Percentiles rank a stretch among this genome's conserved stretches.
These are phyloP conservation scores for Toxotes chatareus DNA, from an alignment of 2,113 vertebrate species.

Conservation along the genomic window DNA sequence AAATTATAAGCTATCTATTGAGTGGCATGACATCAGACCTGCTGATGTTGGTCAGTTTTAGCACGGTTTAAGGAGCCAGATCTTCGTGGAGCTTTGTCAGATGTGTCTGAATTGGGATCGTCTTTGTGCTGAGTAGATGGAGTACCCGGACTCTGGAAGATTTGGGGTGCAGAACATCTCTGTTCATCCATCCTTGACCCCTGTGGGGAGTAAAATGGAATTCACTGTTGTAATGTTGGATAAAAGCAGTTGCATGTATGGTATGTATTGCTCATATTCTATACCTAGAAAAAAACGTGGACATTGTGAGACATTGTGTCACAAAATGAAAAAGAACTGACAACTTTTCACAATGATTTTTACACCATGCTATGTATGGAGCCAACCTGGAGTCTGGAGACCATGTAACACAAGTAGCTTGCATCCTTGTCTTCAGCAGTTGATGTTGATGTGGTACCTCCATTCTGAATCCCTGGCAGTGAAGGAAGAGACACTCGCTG, in stretches of 20 bases:
- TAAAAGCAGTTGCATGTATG: background rate
- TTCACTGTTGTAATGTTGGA: background rate
- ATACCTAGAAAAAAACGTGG: background rate
- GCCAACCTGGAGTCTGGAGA: conserved; percentile 78
- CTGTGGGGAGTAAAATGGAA: conserved; percentile 51
- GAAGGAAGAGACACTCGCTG: conserved; percentile 84
- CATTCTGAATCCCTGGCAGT: conserved; percentile 85
- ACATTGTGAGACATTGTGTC: background rate
- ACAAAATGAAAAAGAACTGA: background rate
- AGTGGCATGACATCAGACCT: conserved; percentile 53
- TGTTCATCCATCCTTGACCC: conserved; percentile 80
- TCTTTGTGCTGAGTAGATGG: conserved; percentile 46
- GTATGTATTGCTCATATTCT: background rate
- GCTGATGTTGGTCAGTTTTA: conserved; percentile 35
- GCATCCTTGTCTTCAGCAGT: conserved; percentile 57
- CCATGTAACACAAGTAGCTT: conserved; percentile 75
- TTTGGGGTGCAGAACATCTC: conserved; percentile 70
- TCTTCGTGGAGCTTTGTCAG: conserved; percentile 31
- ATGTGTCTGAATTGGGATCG: background rate
- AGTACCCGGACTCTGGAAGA: conserved; percentile 51
- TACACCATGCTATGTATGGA: background rate
- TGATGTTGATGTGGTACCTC: conserved; percentile 72
- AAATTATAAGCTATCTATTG: conserved; percentile 6
- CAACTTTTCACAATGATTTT: background rate
- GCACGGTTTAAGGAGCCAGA: conserved; percentile 49